Evolutionary conservation across 2,888 invertebrate species (phyloP).

Genomic region (Pycnomerus fuliginosus): DNA sequence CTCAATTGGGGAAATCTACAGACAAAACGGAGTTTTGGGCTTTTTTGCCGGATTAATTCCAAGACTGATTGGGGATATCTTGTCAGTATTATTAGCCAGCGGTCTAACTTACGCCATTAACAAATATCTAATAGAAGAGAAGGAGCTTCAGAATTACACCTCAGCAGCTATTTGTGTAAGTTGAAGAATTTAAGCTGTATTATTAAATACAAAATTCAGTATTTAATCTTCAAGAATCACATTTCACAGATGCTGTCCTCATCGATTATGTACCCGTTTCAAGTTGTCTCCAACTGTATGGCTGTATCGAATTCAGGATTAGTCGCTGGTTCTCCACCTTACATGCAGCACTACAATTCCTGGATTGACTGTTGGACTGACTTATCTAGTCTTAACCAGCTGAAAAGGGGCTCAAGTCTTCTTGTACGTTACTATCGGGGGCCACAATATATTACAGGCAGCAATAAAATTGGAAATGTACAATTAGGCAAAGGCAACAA

Average conservation of each 20-base stretch:
- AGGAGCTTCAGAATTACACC: conserved; percentile 60
- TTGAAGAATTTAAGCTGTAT: conserved; percentile 3
- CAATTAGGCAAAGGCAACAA: conserved; percentile 4
- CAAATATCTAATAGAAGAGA: conserved; percentile 76
- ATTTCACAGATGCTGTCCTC: conserved; percentile 70
- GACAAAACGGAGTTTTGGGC: conserved; percentile 82
- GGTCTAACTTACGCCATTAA: conserved; percentile 75
- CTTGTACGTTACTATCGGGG: conserved; percentile 72
- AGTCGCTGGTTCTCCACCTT: conserved; percentile 77
- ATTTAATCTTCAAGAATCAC: conserved; percentile 21
- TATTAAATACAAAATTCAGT: conserved; percentile 12
- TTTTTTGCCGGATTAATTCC: conserved; percentile 88
- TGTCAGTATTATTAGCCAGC: conserved; percentile 76
- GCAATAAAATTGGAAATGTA: conserved; percentile 5
- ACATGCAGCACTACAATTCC: conserved; percentile 76
- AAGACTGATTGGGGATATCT: conserved; percentile 79
- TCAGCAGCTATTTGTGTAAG: conserved; percentile 61
- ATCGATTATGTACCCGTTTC: conserved; percentile 88
- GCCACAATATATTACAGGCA: conserved; percentile 48
- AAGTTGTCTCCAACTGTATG: conserved; percentile 90
- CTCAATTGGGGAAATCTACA: conserved; percentile 78
- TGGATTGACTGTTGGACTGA: conserved; percentile 88
- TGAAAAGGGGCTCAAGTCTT: conserved; percentile 84
- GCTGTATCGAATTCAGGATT: conserved; percentile 79
- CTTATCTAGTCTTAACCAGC: conserved; percentile 69